phyloP scores from a whole-genome alignment of 2,113 vertebrate genomes.

The Lophotis ruficrista region DNA sequence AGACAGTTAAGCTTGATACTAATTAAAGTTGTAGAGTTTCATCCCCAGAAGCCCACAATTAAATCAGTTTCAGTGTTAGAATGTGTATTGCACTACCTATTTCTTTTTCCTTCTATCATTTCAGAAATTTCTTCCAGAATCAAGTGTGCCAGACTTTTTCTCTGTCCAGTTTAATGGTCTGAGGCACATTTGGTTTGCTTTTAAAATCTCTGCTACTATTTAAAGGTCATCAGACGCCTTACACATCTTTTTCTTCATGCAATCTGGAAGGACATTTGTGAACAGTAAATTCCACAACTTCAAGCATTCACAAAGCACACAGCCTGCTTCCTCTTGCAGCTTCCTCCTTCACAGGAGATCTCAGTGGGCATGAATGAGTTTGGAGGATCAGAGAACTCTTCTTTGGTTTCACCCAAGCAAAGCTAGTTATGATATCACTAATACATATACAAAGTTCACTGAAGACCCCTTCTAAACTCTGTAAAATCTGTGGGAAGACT shows the following conservation, averaged over 20 bases:
- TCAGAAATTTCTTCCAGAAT: background rate
- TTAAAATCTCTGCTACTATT: background rate
- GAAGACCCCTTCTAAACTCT: background rate
- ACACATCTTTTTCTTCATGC: background rate
- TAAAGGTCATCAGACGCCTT: background rate
- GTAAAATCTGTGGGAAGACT: background rate
- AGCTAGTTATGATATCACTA: background rate
- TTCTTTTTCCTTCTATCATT: background rate
- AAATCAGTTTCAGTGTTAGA: slow-evolving; percentile 8
- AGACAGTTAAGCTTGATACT: slow-evolving; percentile 41
- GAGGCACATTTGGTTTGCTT: background rate
- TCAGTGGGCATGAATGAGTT: background rate
- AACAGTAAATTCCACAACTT: background rate
- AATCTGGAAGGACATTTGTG: background rate
- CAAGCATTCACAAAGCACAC: background rate
- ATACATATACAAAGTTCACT: background rate
- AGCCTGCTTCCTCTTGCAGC: background rate
- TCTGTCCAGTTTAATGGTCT: background rate
- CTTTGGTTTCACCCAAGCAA: background rate
- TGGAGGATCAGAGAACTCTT: background rate
- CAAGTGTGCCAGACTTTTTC: background rate
- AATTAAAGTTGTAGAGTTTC: slow-evolving; percentile 49
- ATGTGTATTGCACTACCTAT: background rate
- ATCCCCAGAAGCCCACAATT: background rate
- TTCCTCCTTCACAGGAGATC: background rate